phyloP scores from a whole-genome alignment of 1,140 invertebrate species.

The Lordiphosa stackelbergi region DNA sequence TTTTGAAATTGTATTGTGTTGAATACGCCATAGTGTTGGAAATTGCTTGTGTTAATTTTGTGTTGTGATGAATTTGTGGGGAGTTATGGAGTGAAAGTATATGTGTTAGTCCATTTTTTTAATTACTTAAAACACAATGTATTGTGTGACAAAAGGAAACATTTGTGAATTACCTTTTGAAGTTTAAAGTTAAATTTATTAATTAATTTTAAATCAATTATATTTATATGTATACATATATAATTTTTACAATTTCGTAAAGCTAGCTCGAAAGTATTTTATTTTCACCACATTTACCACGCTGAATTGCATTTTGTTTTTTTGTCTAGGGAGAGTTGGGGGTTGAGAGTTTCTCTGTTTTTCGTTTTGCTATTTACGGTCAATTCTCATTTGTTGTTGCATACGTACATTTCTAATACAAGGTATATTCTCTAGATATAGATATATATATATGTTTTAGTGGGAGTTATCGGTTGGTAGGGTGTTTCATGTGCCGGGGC shows the following conservation, averaged over 20 bases:
- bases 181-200: slow-evolving; percentile 65
- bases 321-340: slow-evolving; percentile 9
- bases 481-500: slow-evolving; percentile 5
- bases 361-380: slow-evolving; percentile 8
- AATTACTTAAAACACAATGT: no score
- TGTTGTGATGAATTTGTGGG: no score
- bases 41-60: no score
- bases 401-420: slow-evolving; percentile 33
- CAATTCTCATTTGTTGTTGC: slow-evolving; percentile 2
- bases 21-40: no score
- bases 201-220: slow-evolving; percentile 64
- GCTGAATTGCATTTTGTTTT: slow-evolving; percentile 1
- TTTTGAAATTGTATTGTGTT: no score
- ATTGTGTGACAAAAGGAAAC: background rate
- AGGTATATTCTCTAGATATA: slow-evolving; percentile 32
- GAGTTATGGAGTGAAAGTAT: no score
- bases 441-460: slow-evolving; percentile 3
- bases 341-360: slow-evolving; percentile 5
- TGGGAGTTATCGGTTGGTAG: slow-evolving; percentile 4
- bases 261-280: slow-evolving; percentile 59
- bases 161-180: slow-evolving; percentile 15
- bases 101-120: no score
- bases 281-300: slow-evolving; percentile 48
- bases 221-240: slow-evolving; percentile 71
- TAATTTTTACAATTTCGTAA: slow-evolving; percentile 72